Evolutionary conservation across 2,113 vertebrate species (phyloP), one percentile per base, ranked within the genome.

Genomic region (Cyanistes caeruleus): DNA sequence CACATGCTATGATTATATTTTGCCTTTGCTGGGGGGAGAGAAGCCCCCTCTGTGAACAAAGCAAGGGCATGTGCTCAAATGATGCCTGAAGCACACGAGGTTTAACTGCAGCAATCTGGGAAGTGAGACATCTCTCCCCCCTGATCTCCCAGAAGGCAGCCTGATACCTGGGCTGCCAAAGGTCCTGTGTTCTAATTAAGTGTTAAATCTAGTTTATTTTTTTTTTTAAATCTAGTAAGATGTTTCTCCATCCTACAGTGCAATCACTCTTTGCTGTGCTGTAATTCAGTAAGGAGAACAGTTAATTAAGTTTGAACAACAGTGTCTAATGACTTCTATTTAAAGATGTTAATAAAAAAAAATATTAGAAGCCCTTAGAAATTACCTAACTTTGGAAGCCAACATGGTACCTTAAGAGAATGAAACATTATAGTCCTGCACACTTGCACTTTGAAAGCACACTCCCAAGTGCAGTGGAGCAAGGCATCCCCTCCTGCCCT

Each of bases 231-330:
- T 82, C 69, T 60, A 85, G 87, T 72, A 79, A 87, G 89, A 91
- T 64, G 53, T 75, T 94, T 94, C 81, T 92, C 89, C 2, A 4
- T 95, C 84, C 80, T 88, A 37, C 60, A 72, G 86, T 22, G 73
- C 93, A 0, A 15, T 91, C 89, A 74, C 81, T 93, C 92, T 94
- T 91, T 39, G 81, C 94, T 51, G 76, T 49, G 73, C 77, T 84
- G 77, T 75, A 97, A 97, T 94, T 96, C 93, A 95, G 94, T 76
- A 84, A 87, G 94, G 80, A 94, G 95, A 93, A 91, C 65, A 95
- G 91, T 93, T 95, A 97, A 96, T 97, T 97, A 96, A 93, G 94
- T 94, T 94, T 94, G 89, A 96, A 96, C 94, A 97, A 97, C 95
- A 94, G 89, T 75, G 65, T 22, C 62, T 96, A 96, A 97, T 95